Base-by-base conservation (phyloP, 2,797 vertebrate genomes). In the Spondyliosoma cantharus region DNA sequence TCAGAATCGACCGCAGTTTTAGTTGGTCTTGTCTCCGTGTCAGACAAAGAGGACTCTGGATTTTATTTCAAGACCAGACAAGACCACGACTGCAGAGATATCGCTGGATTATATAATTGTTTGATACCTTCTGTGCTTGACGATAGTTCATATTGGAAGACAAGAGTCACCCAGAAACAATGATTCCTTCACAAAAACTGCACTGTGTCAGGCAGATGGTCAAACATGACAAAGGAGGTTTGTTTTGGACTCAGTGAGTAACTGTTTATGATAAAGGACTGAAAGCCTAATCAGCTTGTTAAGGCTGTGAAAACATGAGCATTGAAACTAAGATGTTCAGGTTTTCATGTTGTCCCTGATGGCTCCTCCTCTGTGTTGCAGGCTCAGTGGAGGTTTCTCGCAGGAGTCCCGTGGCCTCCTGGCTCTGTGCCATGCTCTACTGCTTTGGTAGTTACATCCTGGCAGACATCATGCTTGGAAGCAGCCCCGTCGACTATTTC, bases 341-440 rank as follows among this genome's bases (percentile, higher is more conserved):
- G 15, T 27, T 56, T 22, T 61, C 43, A 19, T 24, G 15, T 1
- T 57, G 27, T 42, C 16, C 45, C 67, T 85, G 58, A 80, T 50
- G 0, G 20, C 45, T 64, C 25, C 4, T 62, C 45, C 7, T 76
- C 50, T 89, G 77, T 82, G 74, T 87, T 85, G 16, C 90, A 96
- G 95, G 95, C 54, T 90, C 95, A 0, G 96, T 98, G 76, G 97
- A 98, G 88, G 96, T 99, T 84, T 97, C 98, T 73, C 96, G 95
- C 43, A 94, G 90, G 88, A 99, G 97, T 88, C 98, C 98, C 0
- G 93, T 97, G 81, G 97, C 97, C 5, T 99, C 98, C 58, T 99
- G 98, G 98, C 94, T 98, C n/a, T 97, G 96, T 0, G 98, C 98
- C 45, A 99, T 99, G 98, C 96, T 99, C 22, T 98, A 99, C 91